Evolutionary conservation across 2,888 invertebrate species (phyloP), one percentile per base, ranked within the genome.

Genomic region (Idaea aversata): DNA sequence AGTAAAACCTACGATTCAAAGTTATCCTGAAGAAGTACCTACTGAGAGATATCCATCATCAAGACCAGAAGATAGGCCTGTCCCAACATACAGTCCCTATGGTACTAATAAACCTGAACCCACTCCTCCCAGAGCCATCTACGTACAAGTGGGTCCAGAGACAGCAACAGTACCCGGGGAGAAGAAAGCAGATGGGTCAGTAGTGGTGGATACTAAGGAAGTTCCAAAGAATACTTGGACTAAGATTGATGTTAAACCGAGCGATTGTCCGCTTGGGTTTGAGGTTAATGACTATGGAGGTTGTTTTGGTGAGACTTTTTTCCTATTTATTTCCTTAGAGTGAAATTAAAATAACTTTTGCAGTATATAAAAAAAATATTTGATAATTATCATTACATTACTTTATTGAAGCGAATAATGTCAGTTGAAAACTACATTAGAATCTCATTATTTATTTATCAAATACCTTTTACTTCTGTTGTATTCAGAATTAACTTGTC

Each of bases 261-360:
- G 72, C 0, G 79, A 82, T 10, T 94, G 94, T 77, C 88, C 89
- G 13, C 63, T 73, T 67, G 95, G 95, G 0, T 95, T 94, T 71
- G 90, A 94, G 68, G 78, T 91, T 61, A 94, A 94, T 74, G 83
- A 85, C 25, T 86, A 88, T 70, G 95, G 95, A 5, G 94, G 93
- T 61, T 95, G 95, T 80, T 88, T 93, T 70, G 95, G 95, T 95
- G 84, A 87, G 87, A 16, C 59, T 59, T 16, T 16, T 59, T 5
- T 59, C 6, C 4, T 6, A 58, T 16, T 10, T 15, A 4, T 25
- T 25, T 25, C 2, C 25, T 25, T 25, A 25, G 25, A 25, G 3
- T 25, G 25, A 25, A 25, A 2, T 1, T 25, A 3, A 25, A 25
- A 25, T 1, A 25, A 25, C 25, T 25, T n/a, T 25, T 1, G 25